phyloP scores from a whole-genome alignment of 2,113 vertebrate species.

The Festucalex cinctus region DNA sequence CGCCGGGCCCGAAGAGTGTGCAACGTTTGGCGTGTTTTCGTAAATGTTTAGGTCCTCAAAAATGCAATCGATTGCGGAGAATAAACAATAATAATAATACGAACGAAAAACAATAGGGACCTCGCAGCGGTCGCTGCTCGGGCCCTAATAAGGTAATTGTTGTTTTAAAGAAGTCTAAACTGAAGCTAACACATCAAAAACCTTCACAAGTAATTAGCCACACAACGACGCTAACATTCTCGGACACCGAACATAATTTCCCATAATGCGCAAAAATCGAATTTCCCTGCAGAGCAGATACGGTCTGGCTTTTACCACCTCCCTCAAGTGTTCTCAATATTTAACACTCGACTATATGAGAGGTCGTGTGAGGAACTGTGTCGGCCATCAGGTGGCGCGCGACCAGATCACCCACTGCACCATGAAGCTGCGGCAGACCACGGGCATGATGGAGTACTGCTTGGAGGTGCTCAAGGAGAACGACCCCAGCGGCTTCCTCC shows the following conservation, averaged over 20 bases:
- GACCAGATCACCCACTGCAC: slow-evolving; percentile 99
- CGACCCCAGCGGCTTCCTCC: slow-evolving; percentile 92
- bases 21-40: too few species aligned
- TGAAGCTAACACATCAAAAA: not conserved
- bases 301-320: not conserved
- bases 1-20: too few species aligned
- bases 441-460: slow-evolving; percentile 96
- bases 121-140: too few species aligned
- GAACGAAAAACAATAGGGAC: too few species aligned
- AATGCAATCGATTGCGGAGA: too few species aligned
- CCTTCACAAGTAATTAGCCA: slow-evolving; percentile 30
- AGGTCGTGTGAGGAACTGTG: too few species aligned
- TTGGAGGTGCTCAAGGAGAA: slow-evolving; percentile 97
- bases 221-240: slow-evolving; percentile 3
- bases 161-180: too few species aligned
- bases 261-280: not conserved
- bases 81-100: too few species aligned
- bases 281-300: not conserved
- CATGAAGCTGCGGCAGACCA: slow-evolving; percentile 96
- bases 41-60: too few species aligned
- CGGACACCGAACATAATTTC: slow-evolving; percentile 45
- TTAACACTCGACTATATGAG: too few species aligned
- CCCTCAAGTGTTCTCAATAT: too few species aligned
- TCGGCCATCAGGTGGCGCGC: slow-evolving; percentile 82
- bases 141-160: too few species aligned